Base-by-base conservation (phyloP, 2,797 vertebrate genomes). In the Chelon labrosus region DNA sequence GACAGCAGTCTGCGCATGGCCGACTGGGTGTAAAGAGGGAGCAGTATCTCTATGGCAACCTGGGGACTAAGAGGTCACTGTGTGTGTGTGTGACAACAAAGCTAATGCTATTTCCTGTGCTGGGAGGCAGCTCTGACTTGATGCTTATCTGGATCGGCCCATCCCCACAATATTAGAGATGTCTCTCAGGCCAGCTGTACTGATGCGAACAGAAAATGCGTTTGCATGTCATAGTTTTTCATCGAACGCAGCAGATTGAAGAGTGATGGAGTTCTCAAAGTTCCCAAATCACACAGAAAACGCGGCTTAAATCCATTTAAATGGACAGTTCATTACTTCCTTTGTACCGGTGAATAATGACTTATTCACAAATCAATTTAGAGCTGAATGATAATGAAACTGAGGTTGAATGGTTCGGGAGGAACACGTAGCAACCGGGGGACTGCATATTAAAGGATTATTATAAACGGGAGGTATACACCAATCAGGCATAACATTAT, bases 71-170 rank as follows among this genome's bases (percentile, higher is more conserved):
- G 81, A 88, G 85, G 83, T 90, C 87, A 88, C 55, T 63, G 55
- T 76, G 60, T 59, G 47, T 61, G 56, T 51, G 73, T 54, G 62
- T 39, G 83, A 79, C 72, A 82, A 73, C 73, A 71, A 79, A 79
- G 86, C 72, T 94, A 93, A 94, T 94, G 75, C 70, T 56, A 92
- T 94, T 94, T 93, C 87, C 89, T 88, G 84, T 84, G 77, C 89
- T 75, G 85, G 79, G 87, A 88, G 87, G 88, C 77, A 83, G 81
- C 79, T 76, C 80, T 73, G 79, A 89, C 62, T 63, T 65, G 90
- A 93, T 93, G 70, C 67, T 70, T 91, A 92, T 93, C 92, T 71
- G 77, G 58, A 53, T 53, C 22, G 27, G 57, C 74, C 67, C 74
- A 66, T 83, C 75, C 73, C 73, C 70, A 65, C 42, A 44, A 17